Conservation (phyloP, 2,113 vertebrate species). For the Nyctibius bracteatus region DNA sequence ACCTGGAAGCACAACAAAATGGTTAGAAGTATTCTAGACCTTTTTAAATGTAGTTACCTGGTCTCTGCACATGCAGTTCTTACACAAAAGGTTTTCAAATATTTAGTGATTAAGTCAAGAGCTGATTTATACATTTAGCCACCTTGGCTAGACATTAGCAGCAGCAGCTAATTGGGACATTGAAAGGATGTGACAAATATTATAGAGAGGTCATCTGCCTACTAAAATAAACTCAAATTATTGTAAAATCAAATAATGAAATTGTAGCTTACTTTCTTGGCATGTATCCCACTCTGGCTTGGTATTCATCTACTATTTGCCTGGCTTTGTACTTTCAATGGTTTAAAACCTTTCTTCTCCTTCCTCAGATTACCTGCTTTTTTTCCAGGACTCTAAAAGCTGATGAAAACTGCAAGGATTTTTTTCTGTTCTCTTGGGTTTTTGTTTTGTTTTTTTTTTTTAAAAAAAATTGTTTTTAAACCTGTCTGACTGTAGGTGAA, state of each 20-base stretch:
- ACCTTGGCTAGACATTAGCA: not conserved
- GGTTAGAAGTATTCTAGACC: not conserved
- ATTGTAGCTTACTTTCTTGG: not conserved
- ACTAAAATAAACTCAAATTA: not conserved
- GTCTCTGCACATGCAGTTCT: not conserved
- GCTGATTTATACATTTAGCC: not conserved
- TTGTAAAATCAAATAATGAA: not conserved
- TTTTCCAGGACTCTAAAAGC: not conserved
- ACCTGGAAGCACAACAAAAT: not conserved
- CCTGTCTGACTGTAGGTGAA: not conserved
- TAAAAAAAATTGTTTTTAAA: not conserved
- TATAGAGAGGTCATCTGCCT: not conserved
- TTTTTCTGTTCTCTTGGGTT: not conserved
- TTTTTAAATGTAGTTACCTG: not conserved
- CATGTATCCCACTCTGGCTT: not conserved
- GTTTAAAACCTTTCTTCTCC: not conserved
- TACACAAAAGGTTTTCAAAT: not conserved
- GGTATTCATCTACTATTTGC: not conserved
- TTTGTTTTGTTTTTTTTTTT: not conserved
- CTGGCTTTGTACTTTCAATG: not conserved
- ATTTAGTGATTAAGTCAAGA: not conserved
- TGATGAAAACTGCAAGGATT: not conserved
- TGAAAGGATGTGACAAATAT: not conserved
- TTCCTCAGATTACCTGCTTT: not conserved
- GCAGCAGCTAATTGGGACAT: not conserved